Evolutionary conservation across 1,140 invertebrate genomes (phyloP).

Genomic region (Lamellibrachia luymesi): DNA sequence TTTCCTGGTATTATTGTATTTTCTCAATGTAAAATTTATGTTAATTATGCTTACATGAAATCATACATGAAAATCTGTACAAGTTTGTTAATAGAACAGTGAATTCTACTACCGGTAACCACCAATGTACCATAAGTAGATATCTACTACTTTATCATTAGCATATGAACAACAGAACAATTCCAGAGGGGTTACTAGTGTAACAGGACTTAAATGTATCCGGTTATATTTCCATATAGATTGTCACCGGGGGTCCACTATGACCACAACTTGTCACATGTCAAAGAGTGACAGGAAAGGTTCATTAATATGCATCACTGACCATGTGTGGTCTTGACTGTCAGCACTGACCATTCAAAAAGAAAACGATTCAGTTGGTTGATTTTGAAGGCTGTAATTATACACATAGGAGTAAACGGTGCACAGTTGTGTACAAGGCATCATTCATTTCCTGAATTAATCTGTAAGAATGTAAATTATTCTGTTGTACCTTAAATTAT

Average conservation of each 20-base stretch:
- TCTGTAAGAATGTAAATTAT: too few species aligned
- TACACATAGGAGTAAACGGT: not conserved
- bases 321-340: not conserved
- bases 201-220: not conserved
- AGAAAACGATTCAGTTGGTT: not conserved
- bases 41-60: too few species aligned
- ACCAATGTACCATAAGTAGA: too few species aligned
- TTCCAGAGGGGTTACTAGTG: not conserved
- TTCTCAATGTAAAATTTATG: too few species aligned
- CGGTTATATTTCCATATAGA: not conserved
- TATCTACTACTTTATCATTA: not conserved
- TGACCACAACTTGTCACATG: constrained; percentile 4
- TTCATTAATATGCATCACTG: not conserved
- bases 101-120: too few species aligned
- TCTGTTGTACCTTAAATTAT: too few species aligned
- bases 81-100: too few species aligned
- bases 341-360: not conserved
- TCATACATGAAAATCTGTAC: too few species aligned
- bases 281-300: not conserved
- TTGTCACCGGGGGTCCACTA: not conserved
- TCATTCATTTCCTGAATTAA: too few species aligned
- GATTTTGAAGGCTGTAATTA: not conserved
- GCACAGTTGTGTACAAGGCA: too few species aligned
- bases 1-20: too few species aligned
- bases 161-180: not conserved